Conservation (phyloP, 2,113 vertebrate genomes). For the Fregetta grallaria region DNA sequence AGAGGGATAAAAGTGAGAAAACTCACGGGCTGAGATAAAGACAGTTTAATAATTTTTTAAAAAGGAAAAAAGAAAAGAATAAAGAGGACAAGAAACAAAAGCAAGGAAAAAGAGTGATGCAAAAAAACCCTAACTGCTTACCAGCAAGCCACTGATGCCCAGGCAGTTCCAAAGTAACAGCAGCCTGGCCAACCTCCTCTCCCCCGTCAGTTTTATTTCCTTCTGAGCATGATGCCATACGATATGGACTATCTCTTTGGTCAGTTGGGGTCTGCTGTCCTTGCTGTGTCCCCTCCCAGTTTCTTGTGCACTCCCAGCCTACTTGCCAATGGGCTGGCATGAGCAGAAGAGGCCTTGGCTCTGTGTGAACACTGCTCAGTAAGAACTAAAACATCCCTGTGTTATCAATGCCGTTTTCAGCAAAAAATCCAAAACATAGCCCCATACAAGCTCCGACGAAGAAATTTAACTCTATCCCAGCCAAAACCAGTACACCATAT, state of each 20-base stretch:
- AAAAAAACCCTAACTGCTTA: rapidly evolving
- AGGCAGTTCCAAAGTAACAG: background rate
- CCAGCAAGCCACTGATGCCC: background rate
- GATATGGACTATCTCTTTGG: background rate
- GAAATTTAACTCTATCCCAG: background rate
- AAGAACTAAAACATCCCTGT: background rate
- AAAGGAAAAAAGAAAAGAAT: background rate
- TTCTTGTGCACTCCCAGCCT: background rate
- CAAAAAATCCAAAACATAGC: background rate
- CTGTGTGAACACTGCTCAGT: background rate
- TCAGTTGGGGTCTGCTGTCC: background rate
- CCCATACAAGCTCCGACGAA: rapidly evolving
- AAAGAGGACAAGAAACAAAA: background rate
- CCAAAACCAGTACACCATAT: background rate
- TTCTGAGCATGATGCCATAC: rapidly evolving
- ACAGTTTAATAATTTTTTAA: background rate
- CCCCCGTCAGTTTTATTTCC: no score
- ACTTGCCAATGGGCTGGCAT: rapidly evolving
- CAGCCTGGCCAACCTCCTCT: background rate
- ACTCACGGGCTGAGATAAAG: background rate
- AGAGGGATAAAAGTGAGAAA: background rate
- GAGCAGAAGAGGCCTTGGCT: background rate
- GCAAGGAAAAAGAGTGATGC: background rate
- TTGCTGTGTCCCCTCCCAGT: rapidly evolving
- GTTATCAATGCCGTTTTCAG: background rate